These are phyloP conservation scores for Apocheima hispidaria DNA, from an alignment of 2,888 invertebrate genomes.

Conservation along the genomic window DNA sequence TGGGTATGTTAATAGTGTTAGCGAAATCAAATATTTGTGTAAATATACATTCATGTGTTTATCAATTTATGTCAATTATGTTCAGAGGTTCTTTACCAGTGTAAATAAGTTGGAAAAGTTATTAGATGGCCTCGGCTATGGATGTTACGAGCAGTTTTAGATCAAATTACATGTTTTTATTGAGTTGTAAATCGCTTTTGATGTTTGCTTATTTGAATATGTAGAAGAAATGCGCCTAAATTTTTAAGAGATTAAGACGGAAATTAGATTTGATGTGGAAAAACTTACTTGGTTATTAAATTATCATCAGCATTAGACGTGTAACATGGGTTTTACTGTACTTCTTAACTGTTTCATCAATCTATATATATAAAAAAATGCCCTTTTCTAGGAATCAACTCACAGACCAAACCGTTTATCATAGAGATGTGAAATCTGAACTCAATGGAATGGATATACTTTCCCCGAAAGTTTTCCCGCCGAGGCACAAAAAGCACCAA, in stretches of 20 bases:
- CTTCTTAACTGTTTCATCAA: too few relatives aligned
- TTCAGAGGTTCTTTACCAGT: slow-evolving; percentile 48
- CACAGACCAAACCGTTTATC: too few relatives aligned
- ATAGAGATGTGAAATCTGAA: too few relatives aligned
- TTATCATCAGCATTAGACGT: neutral
- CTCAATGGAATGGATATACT: too few relatives aligned
- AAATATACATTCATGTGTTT: slow-evolving; percentile 41
- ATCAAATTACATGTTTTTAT: slow-evolving; percentile 37
- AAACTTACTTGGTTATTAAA: neutral
- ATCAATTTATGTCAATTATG: slow-evolving; percentile 59
- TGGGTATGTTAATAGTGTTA: slow-evolving; percentile 61
- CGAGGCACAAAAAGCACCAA: too few relatives aligned
- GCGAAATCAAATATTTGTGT: slow-evolving; percentile 67
- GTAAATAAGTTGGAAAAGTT: slow-evolving; percentile 34
- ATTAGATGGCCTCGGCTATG: slow-evolving; percentile 21
- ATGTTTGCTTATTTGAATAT: slow-evolving; percentile 31
- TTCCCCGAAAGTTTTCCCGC: too few relatives aligned
- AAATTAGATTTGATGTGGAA: neutral
- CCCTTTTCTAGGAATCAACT: too few relatives aligned
- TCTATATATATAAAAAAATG: too few relatives aligned
- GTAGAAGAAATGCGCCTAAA: slow-evolving; percentile 14
- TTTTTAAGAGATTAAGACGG: neutral
- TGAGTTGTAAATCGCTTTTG: slow-evolving; percentile 32
- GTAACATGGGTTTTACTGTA: too few relatives aligned
- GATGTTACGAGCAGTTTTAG: slow-evolving; percentile 35